Conservation (phyloP, 2,797 vertebrate species). For the Epinephelus awoara region DNA sequence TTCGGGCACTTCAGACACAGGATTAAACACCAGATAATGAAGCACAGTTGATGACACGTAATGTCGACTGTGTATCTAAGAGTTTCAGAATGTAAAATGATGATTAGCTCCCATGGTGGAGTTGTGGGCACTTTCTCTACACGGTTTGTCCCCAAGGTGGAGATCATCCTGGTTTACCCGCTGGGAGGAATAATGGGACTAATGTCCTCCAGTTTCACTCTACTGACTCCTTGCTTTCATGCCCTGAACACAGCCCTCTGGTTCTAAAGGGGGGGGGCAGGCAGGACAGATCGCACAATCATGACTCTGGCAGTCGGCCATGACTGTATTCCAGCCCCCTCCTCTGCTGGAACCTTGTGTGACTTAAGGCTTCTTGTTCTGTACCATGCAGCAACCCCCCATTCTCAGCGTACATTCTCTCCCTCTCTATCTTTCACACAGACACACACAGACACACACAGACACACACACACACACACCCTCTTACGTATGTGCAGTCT, state of each 20-base stretch:
- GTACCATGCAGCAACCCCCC: constrained; percentile 70
- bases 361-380: constrained; percentile 67
- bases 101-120: constrained; percentile 5
- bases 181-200: constrained; percentile 50
- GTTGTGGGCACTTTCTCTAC: constrained; percentile 1
- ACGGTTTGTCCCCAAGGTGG: constrained; percentile 30
- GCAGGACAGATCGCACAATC: constrained; percentile 39
- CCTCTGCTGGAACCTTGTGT: constrained; percentile 53
- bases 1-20: not conserved
- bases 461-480: constrained; percentile 54
- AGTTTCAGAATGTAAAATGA: not conserved
- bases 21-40: not conserved
- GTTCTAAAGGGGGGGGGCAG: constrained; percentile 6
- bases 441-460: constrained; percentile 60
- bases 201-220: constrained; percentile 43
- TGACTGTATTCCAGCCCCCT: constrained; percentile 33
- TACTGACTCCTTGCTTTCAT: constrained; percentile 36
- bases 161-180: constrained; percentile 31
- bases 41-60: not conserved
- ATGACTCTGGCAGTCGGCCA: constrained; percentile 35
- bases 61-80: not conserved
- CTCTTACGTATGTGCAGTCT: constrained; percentile 82
- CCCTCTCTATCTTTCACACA: constrained; percentile 26
- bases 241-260: constrained; percentile 29
- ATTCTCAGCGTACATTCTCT: constrained; percentile 39